A percentile compares a stretch with the other conserved stretches of the same genome.
Evolutionary conservation across 2,797 vertebrate genomes (phyloP).

Genomic region (Myoxocephalus aenaeus): DNA sequence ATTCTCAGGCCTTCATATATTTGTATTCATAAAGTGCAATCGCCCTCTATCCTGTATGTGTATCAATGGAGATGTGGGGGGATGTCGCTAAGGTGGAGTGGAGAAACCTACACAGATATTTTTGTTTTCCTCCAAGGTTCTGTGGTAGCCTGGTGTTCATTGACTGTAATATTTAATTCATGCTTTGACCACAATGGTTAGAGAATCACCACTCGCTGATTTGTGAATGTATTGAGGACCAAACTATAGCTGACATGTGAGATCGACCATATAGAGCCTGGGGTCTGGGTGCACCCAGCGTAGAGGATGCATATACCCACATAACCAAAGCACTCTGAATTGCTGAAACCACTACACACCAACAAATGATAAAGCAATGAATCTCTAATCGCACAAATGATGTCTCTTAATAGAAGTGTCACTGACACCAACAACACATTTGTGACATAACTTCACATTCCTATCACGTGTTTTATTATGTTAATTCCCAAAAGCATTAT

Average conservation of each 20-base stretch:
- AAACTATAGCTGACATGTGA: conserved; percentile 21
- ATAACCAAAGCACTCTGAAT: conserved; percentile 20
- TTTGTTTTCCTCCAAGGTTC: background rate
- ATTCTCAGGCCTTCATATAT: conserved; percentile 22
- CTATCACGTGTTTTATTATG: conserved; percentile 34
- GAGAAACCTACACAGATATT: background rate
- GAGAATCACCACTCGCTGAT: conserved; percentile 16
- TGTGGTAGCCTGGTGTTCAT: conserved; percentile 9
- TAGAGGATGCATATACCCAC: conserved; percentile 17
- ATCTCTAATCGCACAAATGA: conserved; percentile 25
- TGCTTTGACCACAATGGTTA: conserved; percentile 33
- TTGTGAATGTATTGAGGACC: conserved; percentile 18
- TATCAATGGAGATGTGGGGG: conserved; percentile 12
- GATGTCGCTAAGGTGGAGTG: conserved; percentile 2
- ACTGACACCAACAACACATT: conserved; percentile 31
- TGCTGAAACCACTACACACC: conserved; percentile 12
- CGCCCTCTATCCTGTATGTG: conserved; percentile 13
- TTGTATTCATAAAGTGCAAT: conserved; percentile 20
- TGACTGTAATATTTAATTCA: conserved; percentile 44
- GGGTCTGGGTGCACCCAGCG: conserved; percentile 1
- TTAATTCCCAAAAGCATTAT: conserved; percentile 42
- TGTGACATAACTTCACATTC: conserved; percentile 46
- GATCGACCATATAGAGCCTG: conserved; percentile 15
- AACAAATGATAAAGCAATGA: conserved; percentile 23
- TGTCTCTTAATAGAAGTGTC: conserved; percentile 28